Evolutionary conservation across 2,113 vertebrate genomes (phyloP).

Genomic region (Myotis lucifugus): DNA sequence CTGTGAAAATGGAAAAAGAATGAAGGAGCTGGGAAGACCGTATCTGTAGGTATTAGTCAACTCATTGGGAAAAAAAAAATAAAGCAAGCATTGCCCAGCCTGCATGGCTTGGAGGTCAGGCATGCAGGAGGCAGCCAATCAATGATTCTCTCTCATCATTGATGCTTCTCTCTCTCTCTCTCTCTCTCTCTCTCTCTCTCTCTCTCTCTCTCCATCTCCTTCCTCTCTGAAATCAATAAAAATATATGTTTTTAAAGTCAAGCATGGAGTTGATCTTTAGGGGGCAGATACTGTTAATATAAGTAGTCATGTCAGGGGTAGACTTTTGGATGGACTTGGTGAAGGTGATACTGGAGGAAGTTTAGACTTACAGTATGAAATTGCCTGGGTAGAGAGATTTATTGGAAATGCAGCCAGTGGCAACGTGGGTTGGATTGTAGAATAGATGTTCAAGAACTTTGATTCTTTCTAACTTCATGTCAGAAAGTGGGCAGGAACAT

Average conservation of each 20-base stretch:
- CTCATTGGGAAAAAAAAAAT: no score
- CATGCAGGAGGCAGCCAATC: no score
- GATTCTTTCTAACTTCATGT: background rate
- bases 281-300: background rate
- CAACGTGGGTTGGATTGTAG: background rate
- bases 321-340: background rate
- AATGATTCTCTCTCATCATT: no score
- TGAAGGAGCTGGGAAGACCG: background rate
- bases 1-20: background rate
- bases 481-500: background rate
- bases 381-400: background rate
- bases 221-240: no score
- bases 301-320: background rate
- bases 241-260: no score
- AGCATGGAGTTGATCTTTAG: background rate
- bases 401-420: background rate
- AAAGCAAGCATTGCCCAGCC: no score
- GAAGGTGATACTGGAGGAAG: background rate
- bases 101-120: no score
- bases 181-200: no score
- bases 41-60: rapidly evolving
- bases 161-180: no score
- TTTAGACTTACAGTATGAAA: background rate
- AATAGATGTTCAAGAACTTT: background rate
- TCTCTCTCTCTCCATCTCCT: no score